A percentile compares a stretch with the other conserved stretches of the same genome.
phyloP scores from a whole-genome alignment of 2,888 invertebrate species.

The Hemaris fuciformis region DNA sequence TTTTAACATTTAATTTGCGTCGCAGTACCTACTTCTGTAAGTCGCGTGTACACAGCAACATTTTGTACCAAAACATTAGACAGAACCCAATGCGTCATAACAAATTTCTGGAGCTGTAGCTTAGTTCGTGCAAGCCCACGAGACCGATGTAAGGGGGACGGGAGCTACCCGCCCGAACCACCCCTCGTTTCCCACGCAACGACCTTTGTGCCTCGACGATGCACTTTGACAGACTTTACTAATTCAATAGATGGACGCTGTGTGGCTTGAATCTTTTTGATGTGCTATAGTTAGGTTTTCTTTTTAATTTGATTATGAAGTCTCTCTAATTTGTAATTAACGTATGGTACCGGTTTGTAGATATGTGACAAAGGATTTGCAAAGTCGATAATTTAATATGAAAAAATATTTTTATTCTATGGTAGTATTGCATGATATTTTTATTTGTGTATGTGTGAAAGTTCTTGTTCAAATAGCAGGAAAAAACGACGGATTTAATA shows the following conservation, averaged over 20 bases:
- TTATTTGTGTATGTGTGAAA: too few species aligned
- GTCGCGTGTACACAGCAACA: not conserved
- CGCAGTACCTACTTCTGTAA: not conserved
- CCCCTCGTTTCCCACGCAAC: slow-evolving; percentile 76
- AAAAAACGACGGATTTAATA: too few species aligned
- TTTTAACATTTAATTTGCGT: not conserved
- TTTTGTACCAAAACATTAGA: slow-evolving; percentile 48
- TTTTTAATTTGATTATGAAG: not conserved
- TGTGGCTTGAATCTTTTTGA: slow-evolving; percentile 46
- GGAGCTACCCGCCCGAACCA: slow-evolving; percentile 34
- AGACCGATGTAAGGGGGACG: slow-evolving; percentile 39
- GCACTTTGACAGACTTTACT: slow-evolving; percentile 81
- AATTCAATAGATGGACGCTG: slow-evolving; percentile 79
- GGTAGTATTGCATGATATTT: too few species aligned
- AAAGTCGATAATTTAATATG: too few species aligned
- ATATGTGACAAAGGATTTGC: not conserved
- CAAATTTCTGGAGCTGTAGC: slow-evolving; percentile 76
- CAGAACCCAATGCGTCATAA: slow-evolving; percentile 77
- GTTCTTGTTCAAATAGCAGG: too few species aligned
- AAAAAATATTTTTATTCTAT: too few species aligned
- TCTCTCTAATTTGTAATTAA: not conserved
- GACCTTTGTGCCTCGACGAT: slow-evolving; percentile 79
- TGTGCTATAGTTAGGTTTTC: slow-evolving; percentile 10
- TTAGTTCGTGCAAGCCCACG: slow-evolving; percentile 68
- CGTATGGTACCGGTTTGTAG: not conserved